Conservation (phyloP, 2,888 invertebrate genomes). For the Xanthorhoe designata region DNA sequence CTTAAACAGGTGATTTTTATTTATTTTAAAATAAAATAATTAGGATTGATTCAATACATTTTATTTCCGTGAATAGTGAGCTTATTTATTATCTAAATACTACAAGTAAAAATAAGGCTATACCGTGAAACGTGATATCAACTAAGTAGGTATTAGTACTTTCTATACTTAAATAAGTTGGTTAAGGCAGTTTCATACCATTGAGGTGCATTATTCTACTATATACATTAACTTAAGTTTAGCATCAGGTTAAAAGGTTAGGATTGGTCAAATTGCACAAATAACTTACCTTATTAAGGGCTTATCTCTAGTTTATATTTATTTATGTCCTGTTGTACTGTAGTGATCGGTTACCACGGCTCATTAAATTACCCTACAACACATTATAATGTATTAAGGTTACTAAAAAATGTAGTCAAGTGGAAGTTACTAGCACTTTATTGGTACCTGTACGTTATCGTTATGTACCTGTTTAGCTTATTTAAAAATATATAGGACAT, state of each 20-base stretch:
- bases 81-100: constrained; percentile 45
- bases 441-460: no score
- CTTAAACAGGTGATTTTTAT: no score
- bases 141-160: constrained; percentile 11
- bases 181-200: constrained; percentile 82
- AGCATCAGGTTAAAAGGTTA: constrained; percentile 57
- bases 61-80: constrained; percentile 65
- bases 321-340: not conserved
- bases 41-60: constrained; percentile 25
- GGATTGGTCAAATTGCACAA: constrained; percentile 74
- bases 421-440: no score
- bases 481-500: no score
- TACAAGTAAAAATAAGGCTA: constrained; percentile 84
- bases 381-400: no score
- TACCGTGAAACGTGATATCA: constrained; percentile 73
- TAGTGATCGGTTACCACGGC: no score
- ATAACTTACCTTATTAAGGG: constrained; percentile 51
- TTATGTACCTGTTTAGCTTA: no score
- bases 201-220: constrained; percentile 69
- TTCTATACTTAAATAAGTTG: constrained; percentile 43
- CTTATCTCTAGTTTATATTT: not conserved
- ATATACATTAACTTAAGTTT: constrained; percentile 63
- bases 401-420: no score
- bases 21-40: not conserved
- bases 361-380: no score